Evolutionary conservation across 2,888 invertebrate genomes (phyloP), one percentile per base, ranked within the genome.

Genomic region (Timema cristinae): DNA sequence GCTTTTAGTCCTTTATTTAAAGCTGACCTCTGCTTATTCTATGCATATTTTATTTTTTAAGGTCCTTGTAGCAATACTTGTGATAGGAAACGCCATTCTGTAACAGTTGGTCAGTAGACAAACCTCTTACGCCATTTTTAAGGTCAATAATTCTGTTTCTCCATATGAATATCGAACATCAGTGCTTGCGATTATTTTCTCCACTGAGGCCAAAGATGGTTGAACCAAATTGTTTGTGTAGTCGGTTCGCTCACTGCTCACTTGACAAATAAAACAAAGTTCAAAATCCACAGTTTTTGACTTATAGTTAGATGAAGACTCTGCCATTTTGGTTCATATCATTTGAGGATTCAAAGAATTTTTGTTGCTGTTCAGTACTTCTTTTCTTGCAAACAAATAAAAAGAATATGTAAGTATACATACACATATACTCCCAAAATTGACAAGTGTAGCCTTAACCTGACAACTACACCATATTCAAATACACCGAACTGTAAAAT

Each of bases 231-330:
- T 11, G 32, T 63, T 9, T 63, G n/a, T 56, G 56, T 56, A 56
- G 16, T 56, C 56, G n/a, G 7, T 8, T 56, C 11, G 5, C 61
- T 61, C 16, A 61, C 32, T 61, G 7, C 32, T 59, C 32, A 59
- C n/a, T 61, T 15, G 61, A 61, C 61, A 61, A 61, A 61, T 15
- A 32, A 5, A 61, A 61, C 7, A 61, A 61, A 61, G 61, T 61
- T 16, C 10, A 61, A 61, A 32, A 61, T 32, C 16, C 32, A 61
- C 8, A 61, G 32, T 15, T 61, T 61, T 61, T 61, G 56, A 11
- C n/a, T 56, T 56, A 5, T 56, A 15, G 9, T 8, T 56, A 15
- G 56, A n/a, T 56, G 16, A 10, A 56, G 0, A 10, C 1, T 6
- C 56, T 56, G 56, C 56, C 7, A 10, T 56, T 15, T 10, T 56